These are phyloP conservation scores for Euphonia xanthogaster DNA, from an alignment of 2,797 vertebrate species.

Conservation along the genomic window DNA sequence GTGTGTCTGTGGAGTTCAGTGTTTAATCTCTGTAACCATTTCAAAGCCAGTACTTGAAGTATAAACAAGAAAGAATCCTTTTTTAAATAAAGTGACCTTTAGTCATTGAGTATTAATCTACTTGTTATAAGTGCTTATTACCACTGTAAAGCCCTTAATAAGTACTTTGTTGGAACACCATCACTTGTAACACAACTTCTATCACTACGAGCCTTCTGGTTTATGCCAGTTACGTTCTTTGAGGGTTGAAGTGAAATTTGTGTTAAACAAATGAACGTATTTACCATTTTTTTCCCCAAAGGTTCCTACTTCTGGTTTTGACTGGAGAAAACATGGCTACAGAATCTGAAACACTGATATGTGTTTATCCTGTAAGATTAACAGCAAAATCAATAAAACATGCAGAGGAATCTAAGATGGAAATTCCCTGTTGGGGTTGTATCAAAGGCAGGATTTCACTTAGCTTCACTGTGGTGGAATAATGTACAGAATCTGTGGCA, in stretches of 20 bases:
- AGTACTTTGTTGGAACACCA: background rate
- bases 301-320: background rate
- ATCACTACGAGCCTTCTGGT: background rate
- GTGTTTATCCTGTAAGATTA: background rate
- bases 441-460: background rate
- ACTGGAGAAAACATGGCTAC: background rate
- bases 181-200: background rate
- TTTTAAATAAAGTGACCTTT: background rate
- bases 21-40: background rate
- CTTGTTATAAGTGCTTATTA: background rate
- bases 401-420: background rate
- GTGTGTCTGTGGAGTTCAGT: background rate
- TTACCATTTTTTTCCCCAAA: background rate
- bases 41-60: background rate
- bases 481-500: background rate
- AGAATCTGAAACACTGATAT: background rate
- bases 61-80: background rate
- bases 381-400: background rate
- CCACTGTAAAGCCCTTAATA: background rate
- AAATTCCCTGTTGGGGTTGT: background rate
- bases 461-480: background rate
- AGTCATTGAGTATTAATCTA: background rate
- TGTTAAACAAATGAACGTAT: background rate
- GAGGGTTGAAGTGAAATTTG: background rate
- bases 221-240: background rate